Percentiles rank a stretch among this genome's conserved stretches.
These are phyloP conservation scores for Phrynosoma blainvillii DNA, from an alignment of 2,113 vertebrate species.

Conservation along the genomic window DNA sequence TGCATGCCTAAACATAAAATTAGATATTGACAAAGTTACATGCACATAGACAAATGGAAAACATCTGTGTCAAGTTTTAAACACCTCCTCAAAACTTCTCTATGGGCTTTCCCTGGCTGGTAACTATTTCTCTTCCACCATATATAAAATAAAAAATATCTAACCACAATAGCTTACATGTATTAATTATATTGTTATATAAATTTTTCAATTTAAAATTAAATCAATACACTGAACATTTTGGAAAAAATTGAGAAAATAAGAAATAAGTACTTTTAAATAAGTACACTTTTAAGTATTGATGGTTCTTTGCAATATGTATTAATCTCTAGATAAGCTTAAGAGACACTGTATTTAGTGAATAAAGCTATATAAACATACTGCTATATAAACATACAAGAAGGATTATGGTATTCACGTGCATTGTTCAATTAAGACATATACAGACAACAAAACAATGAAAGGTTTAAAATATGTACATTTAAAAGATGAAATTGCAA, in stretches of 20 bases:
- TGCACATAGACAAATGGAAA: constrained; percentile 7
- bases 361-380: not conserved
- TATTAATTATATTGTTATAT: too few species aligned
- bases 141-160: too few species aligned
- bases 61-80: not conserved
- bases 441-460: constrained; percentile 53
- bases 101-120: too few species aligned
- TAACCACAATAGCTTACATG: too few species aligned
- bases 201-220: constrained; percentile 6
- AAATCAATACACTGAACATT: not conserved
- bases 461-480: constrained; percentile 59
- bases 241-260: constrained; percentile 46
- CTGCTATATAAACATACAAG: constrained; percentile 25
- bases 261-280: constrained; percentile 7
- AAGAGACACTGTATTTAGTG: not conserved
- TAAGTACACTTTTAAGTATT: too few species aligned
- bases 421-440: constrained; percentile 51
- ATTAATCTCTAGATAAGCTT: constrained; percentile 5
- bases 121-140: too few species aligned
- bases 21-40: not conserved
- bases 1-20: constrained; percentile 33
- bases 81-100: not conserved
- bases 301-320: too few species aligned
- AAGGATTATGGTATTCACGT: constrained; percentile 57
- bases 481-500: constrained; percentile 57